Evolutionary conservation across 2,888 invertebrate genomes (phyloP), one percentile per base, ranked within the genome.

Genomic region (Lasioglossum marginatum): DNA sequence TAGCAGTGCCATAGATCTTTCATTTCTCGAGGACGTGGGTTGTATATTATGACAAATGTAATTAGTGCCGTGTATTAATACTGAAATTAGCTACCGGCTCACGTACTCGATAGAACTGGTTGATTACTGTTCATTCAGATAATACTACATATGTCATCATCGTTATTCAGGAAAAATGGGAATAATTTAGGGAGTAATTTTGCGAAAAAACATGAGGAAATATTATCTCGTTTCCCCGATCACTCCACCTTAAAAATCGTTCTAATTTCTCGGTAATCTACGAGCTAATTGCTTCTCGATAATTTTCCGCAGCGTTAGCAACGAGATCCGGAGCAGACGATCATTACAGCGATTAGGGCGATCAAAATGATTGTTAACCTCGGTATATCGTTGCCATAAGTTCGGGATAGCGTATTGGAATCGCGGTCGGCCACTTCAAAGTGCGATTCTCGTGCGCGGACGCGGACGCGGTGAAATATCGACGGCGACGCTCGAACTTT

Each of bases 371-470:
- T n/a, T 31, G 71, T 78, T 83, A 66, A 81, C 86, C 79, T 68
- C 73, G 37, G 23, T 19, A 6, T n/a, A 37, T 45, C 57, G 52
- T 16, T 71, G 71, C 16, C 27, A 60, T 73, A 77, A 80, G 70
- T 60, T 73, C 68, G n/a, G n/a, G 52, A 71, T 8, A 71, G 27
- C 63, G n/a, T 43, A 14, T 60, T 6, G 27, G 74, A 78, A 79
- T 71, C 71, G 77, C 79, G 57, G 79, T 77, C 85, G 81, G 75
- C 34, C 70, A 66, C 79, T 70, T 86, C 81, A 85, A 81, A 81
- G 85, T 31, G 8, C 60, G 60, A 60, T 60, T 60, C 27, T 27
- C 48, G 48, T 19, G 48, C 48, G 19, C 19, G 48, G 43, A 40
- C 77, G 72, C 23, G 68, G 34, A 70, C 77, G 40, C 77, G 52